Percentiles rank a stretch among this genome's conserved stretches.
phyloP scores from a whole-genome alignment of 1,140 invertebrate species.

The Drosophila sechellia region DNA sequence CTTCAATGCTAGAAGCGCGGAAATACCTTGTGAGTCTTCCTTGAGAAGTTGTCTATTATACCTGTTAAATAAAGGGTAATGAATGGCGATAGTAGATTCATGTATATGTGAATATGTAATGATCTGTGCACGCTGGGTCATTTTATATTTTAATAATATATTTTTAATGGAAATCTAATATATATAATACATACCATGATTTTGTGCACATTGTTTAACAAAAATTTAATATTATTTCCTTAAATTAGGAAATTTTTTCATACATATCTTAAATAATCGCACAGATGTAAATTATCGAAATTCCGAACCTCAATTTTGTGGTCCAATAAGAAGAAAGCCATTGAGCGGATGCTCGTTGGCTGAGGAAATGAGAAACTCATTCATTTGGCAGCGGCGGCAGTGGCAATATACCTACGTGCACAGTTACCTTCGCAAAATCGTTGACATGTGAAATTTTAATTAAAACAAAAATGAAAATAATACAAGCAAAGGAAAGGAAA shows the following conservation, averaged over 20 bases:
- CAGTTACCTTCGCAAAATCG: slow-evolving; percentile 59
- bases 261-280: not conserved
- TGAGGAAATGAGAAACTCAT: slow-evolving; percentile 64
- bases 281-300: not conserved
- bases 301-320: slow-evolving; percentile 8
- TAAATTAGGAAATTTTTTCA: not conserved
- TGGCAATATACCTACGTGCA: slow-evolving; percentile 32
- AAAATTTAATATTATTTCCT: no score
- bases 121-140: no score
- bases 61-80: no score
- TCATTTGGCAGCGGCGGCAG: slow-evolving; percentile 20
- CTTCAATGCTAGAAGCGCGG: not conserved
- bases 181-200: no score
- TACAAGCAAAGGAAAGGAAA: slow-evolving; percentile 39
- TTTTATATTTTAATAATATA: no score
- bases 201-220: no score
- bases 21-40: not conserved
- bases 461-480: slow-evolving; percentile 75
- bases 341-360: slow-evolving; percentile 20
- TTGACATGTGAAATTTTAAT: slow-evolving; percentile 79
- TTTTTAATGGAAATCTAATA: no score
- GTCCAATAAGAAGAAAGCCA: slow-evolving; percentile 17
- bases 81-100: not conserved
- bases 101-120: not conserved
- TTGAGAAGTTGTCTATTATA: not conserved